phyloP scores from a whole-genome alignment of 2,888 invertebrate genomes.

The Caradrina kadenii region DNA sequence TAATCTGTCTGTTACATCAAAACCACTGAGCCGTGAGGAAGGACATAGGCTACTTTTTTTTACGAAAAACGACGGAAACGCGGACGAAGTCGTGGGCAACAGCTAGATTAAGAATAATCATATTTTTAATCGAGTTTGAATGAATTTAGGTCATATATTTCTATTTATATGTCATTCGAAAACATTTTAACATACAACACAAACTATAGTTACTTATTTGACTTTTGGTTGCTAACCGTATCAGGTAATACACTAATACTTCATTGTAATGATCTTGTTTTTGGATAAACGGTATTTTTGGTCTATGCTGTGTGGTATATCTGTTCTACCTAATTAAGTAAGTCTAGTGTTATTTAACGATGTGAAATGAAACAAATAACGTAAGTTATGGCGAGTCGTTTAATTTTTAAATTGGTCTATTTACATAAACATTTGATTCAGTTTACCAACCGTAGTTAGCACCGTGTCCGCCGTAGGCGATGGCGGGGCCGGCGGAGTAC shows the following conservation, averaged over 20 bases:
- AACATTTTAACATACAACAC: too few species aligned
- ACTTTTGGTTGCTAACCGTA: too few species aligned
- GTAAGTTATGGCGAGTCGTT: conserved; percentile 71
- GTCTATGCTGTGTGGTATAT: not conserved
- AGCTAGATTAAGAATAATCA: too few species aligned
- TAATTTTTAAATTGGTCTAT: conserved; percentile 73
- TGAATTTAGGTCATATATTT: not conserved
- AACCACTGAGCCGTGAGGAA: too few species aligned
- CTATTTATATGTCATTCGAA: not conserved
- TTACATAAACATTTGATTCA: conserved; percentile 75
- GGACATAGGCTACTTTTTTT: too few species aligned
- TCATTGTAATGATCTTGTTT: not conserved
- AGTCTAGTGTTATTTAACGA: not conserved
- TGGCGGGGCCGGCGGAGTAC: conserved; percentile 91
- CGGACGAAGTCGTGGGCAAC: too few species aligned
- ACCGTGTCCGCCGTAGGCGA: conserved; percentile 92
- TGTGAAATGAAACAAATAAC: conserved; percentile 45
- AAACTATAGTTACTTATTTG: too few species aligned
- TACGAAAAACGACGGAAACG: too few species aligned
- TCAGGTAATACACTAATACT: not conserved
- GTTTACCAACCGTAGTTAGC: conserved; percentile 92
- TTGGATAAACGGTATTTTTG: not conserved
- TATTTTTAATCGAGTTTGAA: not conserved
- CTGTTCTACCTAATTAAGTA: not conserved
- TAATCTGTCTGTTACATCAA: too few species aligned